phyloP scores from a whole-genome alignment of 1,140 invertebrate species.

The Lysiphlebus fabarum region DNA sequence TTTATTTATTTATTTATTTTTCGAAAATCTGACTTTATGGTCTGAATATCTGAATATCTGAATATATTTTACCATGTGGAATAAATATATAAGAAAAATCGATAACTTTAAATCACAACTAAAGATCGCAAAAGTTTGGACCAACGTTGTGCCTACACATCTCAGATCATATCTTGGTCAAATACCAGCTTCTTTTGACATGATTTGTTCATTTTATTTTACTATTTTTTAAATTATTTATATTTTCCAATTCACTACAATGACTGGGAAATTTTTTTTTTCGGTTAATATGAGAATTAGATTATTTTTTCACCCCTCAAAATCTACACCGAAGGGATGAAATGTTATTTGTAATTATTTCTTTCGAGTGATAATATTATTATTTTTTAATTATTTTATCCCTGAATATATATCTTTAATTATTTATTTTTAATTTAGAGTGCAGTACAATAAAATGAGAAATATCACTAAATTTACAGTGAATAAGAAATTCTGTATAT shows the following conservation, averaged over 20 bases:
- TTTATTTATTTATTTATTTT: background rate
- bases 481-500: background rate
- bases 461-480: background rate
- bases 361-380: too few species aligned
- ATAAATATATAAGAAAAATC: too few species aligned
- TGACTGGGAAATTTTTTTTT: conserved; percentile 19
- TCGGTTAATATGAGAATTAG: too few species aligned
- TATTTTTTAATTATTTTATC: too few species aligned
- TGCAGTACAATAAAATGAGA: too few species aligned
- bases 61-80: background rate
- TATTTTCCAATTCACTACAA: conserved; percentile 4
- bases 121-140: conserved; percentile 6
- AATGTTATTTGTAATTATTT: too few species aligned
- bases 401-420: too few species aligned
- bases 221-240: background rate
- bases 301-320: too few species aligned
- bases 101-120: conserved; percentile 11
- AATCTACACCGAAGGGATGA: too few species aligned
- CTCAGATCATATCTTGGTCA: conserved; percentile 30
- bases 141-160: conserved; percentile 26
- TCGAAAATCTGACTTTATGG: too few species aligned
- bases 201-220: background rate
- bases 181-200: conserved; percentile 17
- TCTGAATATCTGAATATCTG: too few species aligned
- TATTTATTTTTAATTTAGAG: too few species aligned